Percentiles rank a stretch among this genome's conserved stretches.
phyloP scores from a whole-genome alignment of 2,888 invertebrate genomes.

The Hedychridium roseum region DNA sequence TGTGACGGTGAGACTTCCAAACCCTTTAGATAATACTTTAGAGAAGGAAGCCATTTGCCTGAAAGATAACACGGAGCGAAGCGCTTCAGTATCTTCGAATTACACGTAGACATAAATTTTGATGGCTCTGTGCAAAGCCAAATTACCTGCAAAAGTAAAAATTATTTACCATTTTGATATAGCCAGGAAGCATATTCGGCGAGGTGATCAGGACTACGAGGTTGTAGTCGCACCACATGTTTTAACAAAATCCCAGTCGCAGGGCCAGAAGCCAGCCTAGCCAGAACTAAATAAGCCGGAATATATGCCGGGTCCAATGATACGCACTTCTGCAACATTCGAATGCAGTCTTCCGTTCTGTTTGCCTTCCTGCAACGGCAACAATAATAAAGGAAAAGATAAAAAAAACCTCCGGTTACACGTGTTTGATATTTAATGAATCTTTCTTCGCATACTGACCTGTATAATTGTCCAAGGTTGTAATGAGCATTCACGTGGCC shows the following conservation, averaged over 20 bases:
- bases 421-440: too few relatives aligned
- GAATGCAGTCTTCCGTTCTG: conserved; percentile 70
- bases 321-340: conserved; percentile 76
- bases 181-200: conserved; percentile 79
- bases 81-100: too few relatives aligned
- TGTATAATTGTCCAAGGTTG: conserved; percentile 83
- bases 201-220: conserved; percentile 74
- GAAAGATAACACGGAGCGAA: conserved; percentile 42
- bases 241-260: conserved; percentile 69
- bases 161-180: conserved; percentile 69
- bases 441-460: conserved; percentile 66
- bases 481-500: conserved; percentile 85
- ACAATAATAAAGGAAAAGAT: too few relatives aligned
- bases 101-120: too few relatives aligned
- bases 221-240: conserved; percentile 73
- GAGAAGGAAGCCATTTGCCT: conserved; percentile 67
- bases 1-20: conserved; percentile 67
- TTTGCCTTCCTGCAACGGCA: conserved; percentile 71
- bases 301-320: conserved; percentile 74
- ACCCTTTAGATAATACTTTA: conserved; percentile 68
- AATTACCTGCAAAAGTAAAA: too few relatives aligned
- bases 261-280: conserved; percentile 68
- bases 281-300: conserved; percentile 74
- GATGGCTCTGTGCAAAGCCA: too few relatives aligned
- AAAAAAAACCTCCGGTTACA: too few relatives aligned